These are phyloP conservation scores for Drosophila nannoptera DNA, from an alignment of 1,140 invertebrate species.

Conservation along the genomic window DNA sequence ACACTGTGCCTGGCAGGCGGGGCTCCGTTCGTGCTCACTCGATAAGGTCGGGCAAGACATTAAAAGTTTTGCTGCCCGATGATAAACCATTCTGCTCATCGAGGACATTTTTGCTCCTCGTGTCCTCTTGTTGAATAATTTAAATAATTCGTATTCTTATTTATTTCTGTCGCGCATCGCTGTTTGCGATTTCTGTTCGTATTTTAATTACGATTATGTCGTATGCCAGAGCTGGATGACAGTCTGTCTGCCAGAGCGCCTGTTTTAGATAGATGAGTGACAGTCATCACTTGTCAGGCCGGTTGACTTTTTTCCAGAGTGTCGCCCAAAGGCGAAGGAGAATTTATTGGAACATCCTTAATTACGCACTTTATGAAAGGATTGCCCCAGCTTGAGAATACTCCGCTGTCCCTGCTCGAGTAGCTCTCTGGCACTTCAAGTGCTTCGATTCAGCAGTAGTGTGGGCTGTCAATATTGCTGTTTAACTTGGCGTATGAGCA, in stretches of 20 bases:
- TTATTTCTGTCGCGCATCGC: constrained; percentile 41
- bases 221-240: constrained; percentile 26
- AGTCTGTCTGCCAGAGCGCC: neutral
- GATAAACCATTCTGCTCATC: constrained; percentile 36
- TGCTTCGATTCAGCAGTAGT: constrained; percentile 1
- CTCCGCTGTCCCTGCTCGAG: neutral
- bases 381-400: neutral
- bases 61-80: constrained; percentile 57
- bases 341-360: neutral
- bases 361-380: neutral
- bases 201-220: constrained; percentile 55
- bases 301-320: constrained; percentile 12
- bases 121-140: constrained; percentile 51
- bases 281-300: neutral
- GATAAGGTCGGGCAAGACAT: constrained; percentile 68
- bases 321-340: neutral
- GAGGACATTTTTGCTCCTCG: constrained; percentile 13
- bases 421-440: neutral
- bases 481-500: constrained; percentile 67
- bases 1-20: constrained; percentile 55
- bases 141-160: constrained; percentile 55
- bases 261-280: constrained; percentile 3
- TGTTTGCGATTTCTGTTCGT: constrained; percentile 29
- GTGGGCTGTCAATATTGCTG: constrained; percentile 52
- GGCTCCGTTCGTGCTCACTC: constrained; percentile 60